A percentile compares a stretch with the other conserved stretches of the same genome.
These are phyloP conservation scores for Pandemis corylana DNA, from an alignment of 2,888 invertebrate genomes.

Conservation along the genomic window DNA sequence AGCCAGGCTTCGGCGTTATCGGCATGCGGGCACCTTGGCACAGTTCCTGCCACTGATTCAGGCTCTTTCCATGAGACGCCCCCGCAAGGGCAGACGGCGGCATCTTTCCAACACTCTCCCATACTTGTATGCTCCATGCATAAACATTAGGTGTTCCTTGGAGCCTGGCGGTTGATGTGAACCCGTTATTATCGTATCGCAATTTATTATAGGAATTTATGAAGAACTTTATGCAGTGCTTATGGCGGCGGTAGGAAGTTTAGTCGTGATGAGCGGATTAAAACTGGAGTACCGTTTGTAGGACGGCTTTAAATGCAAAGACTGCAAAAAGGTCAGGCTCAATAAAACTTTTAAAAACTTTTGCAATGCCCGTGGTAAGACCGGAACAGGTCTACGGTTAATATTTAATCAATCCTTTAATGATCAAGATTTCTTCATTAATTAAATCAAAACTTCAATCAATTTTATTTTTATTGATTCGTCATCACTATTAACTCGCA, in stretches of 20 bases:
- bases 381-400: no score
- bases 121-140: slow-evolving; percentile 7
- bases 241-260: background rate
- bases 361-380: no score
- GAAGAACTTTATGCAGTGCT: background rate
- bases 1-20: slow-evolving; percentile 71
- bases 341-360: background rate
- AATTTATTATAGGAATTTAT: slow-evolving; percentile 1
- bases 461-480: no score
- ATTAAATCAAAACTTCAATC: no score
- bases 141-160: background rate
- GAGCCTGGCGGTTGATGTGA: background rate
- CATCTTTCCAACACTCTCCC: slow-evolving; percentile 27
- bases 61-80: slow-evolving; percentile 66
- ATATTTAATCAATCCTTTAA: no score
- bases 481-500: no score
- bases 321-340: background rate
- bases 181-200: background rate
- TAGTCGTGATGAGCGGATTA: background rate
- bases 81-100: slow-evolving; percentile 61
- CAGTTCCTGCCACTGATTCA: slow-evolving; percentile 64
- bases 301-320: no score
- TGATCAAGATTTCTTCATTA: no score
- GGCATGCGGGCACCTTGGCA: slow-evolving; percentile 81
- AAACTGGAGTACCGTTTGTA: background rate